These are phyloP conservation scores for Elaphurus davidianus DNA, from an alignment of 2,113 vertebrate species.

Conservation along the genomic window DNA sequence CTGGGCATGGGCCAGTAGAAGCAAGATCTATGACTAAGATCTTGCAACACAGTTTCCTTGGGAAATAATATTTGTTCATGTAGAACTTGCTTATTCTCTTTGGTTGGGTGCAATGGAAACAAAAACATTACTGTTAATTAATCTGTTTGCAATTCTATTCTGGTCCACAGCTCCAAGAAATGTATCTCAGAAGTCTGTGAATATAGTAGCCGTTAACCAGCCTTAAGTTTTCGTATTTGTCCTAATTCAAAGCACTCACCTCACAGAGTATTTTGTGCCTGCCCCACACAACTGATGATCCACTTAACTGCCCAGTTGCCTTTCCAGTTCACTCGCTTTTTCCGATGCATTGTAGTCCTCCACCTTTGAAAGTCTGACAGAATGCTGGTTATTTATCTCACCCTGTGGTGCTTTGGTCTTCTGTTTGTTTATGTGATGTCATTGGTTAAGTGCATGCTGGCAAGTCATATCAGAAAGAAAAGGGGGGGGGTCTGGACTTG, in stretches of 20 bases:
- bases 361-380: conserved; percentile 68
- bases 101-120: conserved; percentile 73
- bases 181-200: conserved; percentile 66
- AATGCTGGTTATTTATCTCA: conserved; percentile 73
- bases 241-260: conserved; percentile 74
- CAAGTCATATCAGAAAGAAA: conserved; percentile 60
- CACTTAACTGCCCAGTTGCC: conserved; percentile 64
- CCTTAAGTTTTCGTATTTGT: conserved; percentile 67
- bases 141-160: conserved; percentile 76
- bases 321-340: conserved; percentile 52
- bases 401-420: conserved; percentile 61
- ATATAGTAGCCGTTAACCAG: conserved; percentile 69
- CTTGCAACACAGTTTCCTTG: conserved; percentile 66
- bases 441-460: conserved; percentile 54
- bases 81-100: conserved; percentile 64
- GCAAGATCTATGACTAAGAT: conserved; percentile 61
- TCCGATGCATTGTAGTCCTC: conserved; percentile 46
- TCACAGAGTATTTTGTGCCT: conserved; percentile 71
- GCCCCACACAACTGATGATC: conserved; percentile 62
- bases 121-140: conserved; percentile 73
- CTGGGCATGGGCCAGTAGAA: conserved; percentile 58
- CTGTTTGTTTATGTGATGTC: conserved; percentile 61
- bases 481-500: neutral
- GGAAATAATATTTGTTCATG: conserved; percentile 71
- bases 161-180: conserved; percentile 55